Conservation (phyloP, 1,140 invertebrate species). For the Cherax quadricarinatus region DNA sequence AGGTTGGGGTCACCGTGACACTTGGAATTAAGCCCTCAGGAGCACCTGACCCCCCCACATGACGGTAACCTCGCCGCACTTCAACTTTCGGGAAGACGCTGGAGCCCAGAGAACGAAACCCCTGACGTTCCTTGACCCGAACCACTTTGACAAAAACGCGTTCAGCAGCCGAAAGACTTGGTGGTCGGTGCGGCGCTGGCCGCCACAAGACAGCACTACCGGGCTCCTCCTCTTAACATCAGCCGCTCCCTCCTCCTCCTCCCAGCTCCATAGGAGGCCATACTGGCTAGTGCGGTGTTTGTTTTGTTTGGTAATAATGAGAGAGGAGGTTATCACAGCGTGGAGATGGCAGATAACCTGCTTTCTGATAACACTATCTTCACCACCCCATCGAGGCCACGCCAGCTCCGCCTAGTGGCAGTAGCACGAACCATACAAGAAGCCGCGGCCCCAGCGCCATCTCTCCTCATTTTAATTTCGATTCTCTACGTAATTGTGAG, state of each 20-base stretch:
- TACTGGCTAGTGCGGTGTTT: slow-evolving; percentile 57
- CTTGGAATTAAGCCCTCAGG: slow-evolving; percentile 34
- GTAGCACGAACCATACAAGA: slow-evolving; percentile 49
- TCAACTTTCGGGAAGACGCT: neutral
- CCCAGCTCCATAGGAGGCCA: slow-evolving; percentile 51
- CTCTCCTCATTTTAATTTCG: slow-evolving; percentile 43
- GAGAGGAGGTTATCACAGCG: slow-evolving; percentile 68
- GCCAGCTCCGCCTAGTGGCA: slow-evolving; percentile 68
- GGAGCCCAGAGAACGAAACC: slow-evolving; percentile 39
- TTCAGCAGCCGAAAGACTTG: neutral
- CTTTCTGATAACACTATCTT: slow-evolving; percentile 71
- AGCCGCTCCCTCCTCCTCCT: slow-evolving; percentile 23
- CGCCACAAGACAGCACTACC: neutral
- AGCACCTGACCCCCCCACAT: slow-evolving; percentile 41
- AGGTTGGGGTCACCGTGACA: slow-evolving; percentile 21
- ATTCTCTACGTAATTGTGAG: slow-evolving; percentile 46
- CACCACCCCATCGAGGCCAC: slow-evolving; percentile 58
- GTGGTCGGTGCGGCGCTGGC: neutral
- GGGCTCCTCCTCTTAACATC: neutral
- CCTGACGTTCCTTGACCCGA: slow-evolving; percentile 50
- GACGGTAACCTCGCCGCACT: slow-evolving; percentile 23
- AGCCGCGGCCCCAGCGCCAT: slow-evolving; percentile 35
- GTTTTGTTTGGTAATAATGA: slow-evolving; percentile 68
- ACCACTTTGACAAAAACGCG: slow-evolving; percentile 41
- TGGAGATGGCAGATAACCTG: slow-evolving; percentile 70